Evolutionary conservation across 1,140 invertebrate species (phyloP).

Genomic region (Microvelia longipes): DNA sequence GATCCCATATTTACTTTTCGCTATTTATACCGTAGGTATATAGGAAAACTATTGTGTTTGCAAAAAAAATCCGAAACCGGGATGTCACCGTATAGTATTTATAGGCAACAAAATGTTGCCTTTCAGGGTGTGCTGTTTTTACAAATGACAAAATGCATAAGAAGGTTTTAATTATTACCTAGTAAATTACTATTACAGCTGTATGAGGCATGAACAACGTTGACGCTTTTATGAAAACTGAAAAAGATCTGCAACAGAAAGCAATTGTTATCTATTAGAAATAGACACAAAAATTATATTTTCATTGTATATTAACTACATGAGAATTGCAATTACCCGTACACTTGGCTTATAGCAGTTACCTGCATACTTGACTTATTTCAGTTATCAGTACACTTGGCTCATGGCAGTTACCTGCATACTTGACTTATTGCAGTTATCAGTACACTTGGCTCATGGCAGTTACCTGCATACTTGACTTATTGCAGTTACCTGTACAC

Average conservation of each 20-base stretch:
- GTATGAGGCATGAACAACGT: constrained; percentile 60
- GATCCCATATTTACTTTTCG: too few species aligned
- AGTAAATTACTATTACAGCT: constrained; percentile 48
- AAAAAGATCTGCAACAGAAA: constrained; percentile 37
- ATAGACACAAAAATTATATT: neutral
- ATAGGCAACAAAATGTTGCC: neutral
- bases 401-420: neutral
- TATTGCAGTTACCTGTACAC: neutral
- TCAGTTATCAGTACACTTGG: neutral
- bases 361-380: neutral
- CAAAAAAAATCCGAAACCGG: too few species aligned
- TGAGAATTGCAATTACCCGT: neutral
- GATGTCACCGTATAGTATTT: neutral
- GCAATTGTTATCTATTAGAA: neutral
- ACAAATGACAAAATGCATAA: constrained; percentile 10
- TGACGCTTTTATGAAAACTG: constrained; percentile 42
- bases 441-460: neutral
- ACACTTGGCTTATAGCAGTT: neutral
- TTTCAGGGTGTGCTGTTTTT: too few species aligned
- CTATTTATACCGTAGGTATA: too few species aligned
- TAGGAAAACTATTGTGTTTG: neutral
- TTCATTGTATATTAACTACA: constrained; percentile 1
- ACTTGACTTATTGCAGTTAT: neutral
- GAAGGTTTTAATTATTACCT: constrained; percentile 27
- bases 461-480: neutral